A percentile compares a stretch with the other conserved stretches of the same genome.
phyloP scores from a whole-genome alignment of 92 coral and sea anemone genomes.

The Umimayanthus chanpuru region DNA sequence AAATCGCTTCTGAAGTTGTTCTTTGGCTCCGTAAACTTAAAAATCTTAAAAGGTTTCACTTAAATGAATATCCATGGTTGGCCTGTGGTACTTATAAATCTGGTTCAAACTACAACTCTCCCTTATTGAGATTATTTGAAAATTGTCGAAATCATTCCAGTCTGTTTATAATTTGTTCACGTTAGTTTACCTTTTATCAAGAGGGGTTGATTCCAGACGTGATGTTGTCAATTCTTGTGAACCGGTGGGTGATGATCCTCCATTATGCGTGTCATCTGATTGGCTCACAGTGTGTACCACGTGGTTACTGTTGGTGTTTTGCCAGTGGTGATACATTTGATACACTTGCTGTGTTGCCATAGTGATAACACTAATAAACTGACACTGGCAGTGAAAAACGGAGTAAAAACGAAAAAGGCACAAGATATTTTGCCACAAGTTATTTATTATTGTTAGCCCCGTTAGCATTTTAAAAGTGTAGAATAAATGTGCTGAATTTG shows the following conservation, averaged over 20 bases:
- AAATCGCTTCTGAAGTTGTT: no score
- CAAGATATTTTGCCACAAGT: neutral
- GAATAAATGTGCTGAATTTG: no score
- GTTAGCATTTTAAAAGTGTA: no score
- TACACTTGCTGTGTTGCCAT: slow-evolving; percentile 41
- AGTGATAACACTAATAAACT: slow-evolving; percentile 73
- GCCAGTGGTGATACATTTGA: slow-evolving; percentile 43
- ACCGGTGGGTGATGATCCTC: slow-evolving; percentile 84
- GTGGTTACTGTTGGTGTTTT: slow-evolving; percentile 73
- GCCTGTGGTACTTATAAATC: no score
- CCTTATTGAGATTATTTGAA: neutral
- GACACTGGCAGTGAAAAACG: slow-evolving; percentile 59
- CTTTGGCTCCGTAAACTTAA: no score
- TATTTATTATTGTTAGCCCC: no score
- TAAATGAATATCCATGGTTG: no score
- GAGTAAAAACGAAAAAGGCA: no score
- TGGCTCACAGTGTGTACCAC: slow-evolving; percentile 68
- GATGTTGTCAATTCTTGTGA: neutral
- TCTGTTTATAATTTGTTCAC: no score
- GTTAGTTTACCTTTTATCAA: neutral
- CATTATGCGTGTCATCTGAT: slow-evolving; percentile 99
- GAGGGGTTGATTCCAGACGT: neutral
- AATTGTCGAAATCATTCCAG: no score
- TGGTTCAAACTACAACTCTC: no score
- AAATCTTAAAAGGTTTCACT: no score